These are phyloP conservation scores for Drosophila ironensis DNA, from an alignment of 1,140 invertebrate species.

Conservation along the genomic window DNA sequence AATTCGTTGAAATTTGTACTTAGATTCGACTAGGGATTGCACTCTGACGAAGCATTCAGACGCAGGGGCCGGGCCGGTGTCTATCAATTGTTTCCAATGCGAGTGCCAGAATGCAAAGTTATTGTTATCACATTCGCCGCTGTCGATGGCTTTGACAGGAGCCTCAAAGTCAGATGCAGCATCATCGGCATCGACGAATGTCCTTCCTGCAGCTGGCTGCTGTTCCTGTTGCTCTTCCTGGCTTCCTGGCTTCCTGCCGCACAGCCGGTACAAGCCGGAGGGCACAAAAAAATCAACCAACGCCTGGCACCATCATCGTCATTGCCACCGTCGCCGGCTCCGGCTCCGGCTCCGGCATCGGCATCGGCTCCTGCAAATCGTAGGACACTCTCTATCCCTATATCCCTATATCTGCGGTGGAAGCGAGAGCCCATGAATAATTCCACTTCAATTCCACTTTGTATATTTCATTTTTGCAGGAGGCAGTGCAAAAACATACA, in stretches of 20 bases:
- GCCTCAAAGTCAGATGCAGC: not conserved
- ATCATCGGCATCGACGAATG: constrained; percentile 7
- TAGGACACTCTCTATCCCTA: too few relatives aligned
- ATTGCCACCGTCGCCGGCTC: not conserved
- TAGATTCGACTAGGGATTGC: too few relatives aligned
- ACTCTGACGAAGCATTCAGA: too few relatives aligned
- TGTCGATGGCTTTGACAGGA: constrained; percentile 29
- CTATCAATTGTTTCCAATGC: too few relatives aligned
- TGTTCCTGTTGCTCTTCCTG: constrained; percentile 61
- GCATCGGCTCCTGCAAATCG: too few relatives aligned
- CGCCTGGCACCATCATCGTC: not conserved
- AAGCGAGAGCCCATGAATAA: constrained; percentile 71
- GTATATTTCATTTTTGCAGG: constrained; percentile 70
- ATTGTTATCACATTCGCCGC: constrained; percentile 20
- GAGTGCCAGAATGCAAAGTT: too few relatives aligned
- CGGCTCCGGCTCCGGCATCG: not conserved
- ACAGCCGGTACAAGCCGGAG: constrained; percentile 26
- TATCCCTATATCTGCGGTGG: too few relatives aligned
- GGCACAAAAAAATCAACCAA: constrained; percentile 42
- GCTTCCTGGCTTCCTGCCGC: constrained; percentile 20
- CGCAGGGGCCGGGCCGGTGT: too few relatives aligned
- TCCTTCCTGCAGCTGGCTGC: too few relatives aligned
- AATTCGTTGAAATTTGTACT: too few relatives aligned
- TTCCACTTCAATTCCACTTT: constrained; percentile 77
- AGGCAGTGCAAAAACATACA: constrained; percentile 50